A percentile compares a stretch with the other conserved stretches of the same genome.
Evolutionary conservation across 2,888 invertebrate genomes (phyloP).

Genomic region (Epinotia brunnichana): DNA sequence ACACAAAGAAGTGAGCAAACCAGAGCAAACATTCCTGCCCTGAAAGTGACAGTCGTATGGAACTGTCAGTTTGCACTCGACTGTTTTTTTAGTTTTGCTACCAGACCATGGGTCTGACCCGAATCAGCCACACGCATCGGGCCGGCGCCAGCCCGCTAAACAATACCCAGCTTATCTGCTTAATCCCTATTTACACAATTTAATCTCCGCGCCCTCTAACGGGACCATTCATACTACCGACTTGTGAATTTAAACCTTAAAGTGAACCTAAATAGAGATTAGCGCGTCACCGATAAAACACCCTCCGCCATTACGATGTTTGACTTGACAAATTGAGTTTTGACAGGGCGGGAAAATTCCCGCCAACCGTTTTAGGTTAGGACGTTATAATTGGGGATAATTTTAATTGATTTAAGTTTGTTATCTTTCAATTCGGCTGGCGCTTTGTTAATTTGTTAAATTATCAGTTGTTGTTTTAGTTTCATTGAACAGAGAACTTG

Average conservation of each 20-base stretch:
- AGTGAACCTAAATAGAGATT: slow-evolving; percentile 57
- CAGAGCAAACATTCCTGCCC: slow-evolving; percentile 18
- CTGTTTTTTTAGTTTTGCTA: slow-evolving; percentile 29
- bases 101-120: slow-evolving; percentile 55
- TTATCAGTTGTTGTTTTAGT: slow-evolving; percentile 50
- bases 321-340: slow-evolving; percentile 83
- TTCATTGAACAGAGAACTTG: slow-evolving; percentile 17
- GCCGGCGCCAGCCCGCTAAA: slow-evolving; percentile 75
- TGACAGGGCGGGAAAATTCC: slow-evolving; percentile 77
- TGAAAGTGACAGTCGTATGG: slow-evolving; percentile 14
- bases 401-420: slow-evolving; percentile 59
- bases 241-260: slow-evolving; percentile 65
- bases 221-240: slow-evolving; percentile 45
- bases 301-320: slow-evolving; percentile 75
- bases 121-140: slow-evolving; percentile 68
- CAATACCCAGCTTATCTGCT: slow-evolving; percentile 77
- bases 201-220: slow-evolving; percentile 68
- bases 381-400: slow-evolving; percentile 61
- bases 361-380: slow-evolving; percentile 65
- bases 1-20: slow-evolving; percentile 25
- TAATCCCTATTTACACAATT: slow-evolving; percentile 83
- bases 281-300: slow-evolving; percentile 56
- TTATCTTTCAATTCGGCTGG: slow-evolving; percentile 61
- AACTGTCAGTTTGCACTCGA: slow-evolving; percentile 13
- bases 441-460: slow-evolving; percentile 46